Evolutionary conservation across 1,140 invertebrate species (phyloP).

Genomic region (Euglossa dilemma): DNA sequence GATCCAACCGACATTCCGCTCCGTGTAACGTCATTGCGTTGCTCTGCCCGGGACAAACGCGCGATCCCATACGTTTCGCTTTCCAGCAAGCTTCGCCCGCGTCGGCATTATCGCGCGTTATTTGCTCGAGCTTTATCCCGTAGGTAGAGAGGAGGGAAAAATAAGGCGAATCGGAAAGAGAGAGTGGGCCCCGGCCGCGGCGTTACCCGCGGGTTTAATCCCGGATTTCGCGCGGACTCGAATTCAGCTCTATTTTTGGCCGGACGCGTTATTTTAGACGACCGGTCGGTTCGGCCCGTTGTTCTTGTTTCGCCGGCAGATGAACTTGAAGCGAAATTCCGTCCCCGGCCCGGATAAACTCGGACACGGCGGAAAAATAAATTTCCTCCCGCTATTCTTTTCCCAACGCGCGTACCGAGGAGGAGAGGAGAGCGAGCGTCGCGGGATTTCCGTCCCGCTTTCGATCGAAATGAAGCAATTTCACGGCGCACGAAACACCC

Average conservation of each 20-base stretch:
- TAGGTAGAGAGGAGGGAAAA: neutral
- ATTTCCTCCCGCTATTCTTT: neutral
- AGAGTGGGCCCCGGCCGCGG: neutral
- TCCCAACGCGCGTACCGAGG: too few species aligned
- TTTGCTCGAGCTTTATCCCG: neutral
- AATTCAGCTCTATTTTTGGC: neutral
- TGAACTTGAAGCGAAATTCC: neutral
- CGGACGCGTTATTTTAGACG: neutral
- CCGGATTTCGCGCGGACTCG: neutral
- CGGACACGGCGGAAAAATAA: neutral
- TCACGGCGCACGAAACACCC: neutral
- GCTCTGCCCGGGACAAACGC: conserved; percentile 21
- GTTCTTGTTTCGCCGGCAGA: neutral
- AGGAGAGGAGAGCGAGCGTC: neutral
- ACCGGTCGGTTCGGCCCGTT: neutral
- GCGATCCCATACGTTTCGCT: conserved; percentile 11
- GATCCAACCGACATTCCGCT: conserved; percentile 56
- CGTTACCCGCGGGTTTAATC: neutral
- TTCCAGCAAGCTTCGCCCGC: neutral
- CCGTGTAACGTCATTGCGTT: conserved; percentile 43
- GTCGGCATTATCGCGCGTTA: too few species aligned
- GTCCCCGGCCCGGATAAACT: neutral
- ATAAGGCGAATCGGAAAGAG: neutral
- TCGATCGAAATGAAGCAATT: neutral
- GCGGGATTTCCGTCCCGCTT: neutral